Conservation (phyloP, 2,888 invertebrate genomes). For the Hybos culiciformis region DNA sequence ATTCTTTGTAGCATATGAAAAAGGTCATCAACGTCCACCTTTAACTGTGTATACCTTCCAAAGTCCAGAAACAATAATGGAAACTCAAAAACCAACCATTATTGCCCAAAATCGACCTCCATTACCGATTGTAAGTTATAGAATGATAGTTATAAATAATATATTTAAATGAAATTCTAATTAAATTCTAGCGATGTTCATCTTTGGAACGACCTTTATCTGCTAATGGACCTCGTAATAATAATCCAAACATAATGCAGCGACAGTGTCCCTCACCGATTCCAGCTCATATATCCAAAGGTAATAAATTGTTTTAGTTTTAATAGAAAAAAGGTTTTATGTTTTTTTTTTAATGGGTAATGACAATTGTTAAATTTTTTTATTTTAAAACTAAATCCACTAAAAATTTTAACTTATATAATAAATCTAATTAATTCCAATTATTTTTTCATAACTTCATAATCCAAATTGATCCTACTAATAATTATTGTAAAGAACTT, state of each 20-base stretch:
- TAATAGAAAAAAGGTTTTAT: background rate
- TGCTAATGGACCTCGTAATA: slow-evolving; percentile 37
- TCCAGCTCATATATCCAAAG: slow-evolving; percentile 66
- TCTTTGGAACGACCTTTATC: slow-evolving; percentile 66
- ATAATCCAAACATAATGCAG: slow-evolving; percentile 33
- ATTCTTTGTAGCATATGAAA: slow-evolving; percentile 58
- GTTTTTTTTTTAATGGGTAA: background rate
- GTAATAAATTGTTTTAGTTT: slow-evolving; percentile 26
- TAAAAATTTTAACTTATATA: background rate
- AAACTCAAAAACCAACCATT: slow-evolving; percentile 39
- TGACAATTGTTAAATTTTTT: background rate
- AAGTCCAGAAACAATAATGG: slow-evolving; percentile 48
- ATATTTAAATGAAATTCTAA: background rate
- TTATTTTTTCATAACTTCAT: background rate
- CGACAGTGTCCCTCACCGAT: slow-evolving; percentile 52
- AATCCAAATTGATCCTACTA: background rate
- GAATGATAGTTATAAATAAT: background rate
- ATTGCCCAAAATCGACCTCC: slow-evolving; percentile 48
- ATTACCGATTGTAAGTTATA: slow-evolving; percentile 50
- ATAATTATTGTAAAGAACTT: slow-evolving; percentile 14
- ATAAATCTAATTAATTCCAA: background rate
- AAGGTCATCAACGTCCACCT: slow-evolving; percentile 71
- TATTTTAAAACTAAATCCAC: background rate
- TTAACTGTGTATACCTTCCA: slow-evolving; percentile 80
- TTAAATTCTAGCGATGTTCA: slow-evolving; percentile 51